Evolutionary conservation across 2,888 invertebrate species (phyloP).

Genomic region (Andricus quercusramuli): DNA sequence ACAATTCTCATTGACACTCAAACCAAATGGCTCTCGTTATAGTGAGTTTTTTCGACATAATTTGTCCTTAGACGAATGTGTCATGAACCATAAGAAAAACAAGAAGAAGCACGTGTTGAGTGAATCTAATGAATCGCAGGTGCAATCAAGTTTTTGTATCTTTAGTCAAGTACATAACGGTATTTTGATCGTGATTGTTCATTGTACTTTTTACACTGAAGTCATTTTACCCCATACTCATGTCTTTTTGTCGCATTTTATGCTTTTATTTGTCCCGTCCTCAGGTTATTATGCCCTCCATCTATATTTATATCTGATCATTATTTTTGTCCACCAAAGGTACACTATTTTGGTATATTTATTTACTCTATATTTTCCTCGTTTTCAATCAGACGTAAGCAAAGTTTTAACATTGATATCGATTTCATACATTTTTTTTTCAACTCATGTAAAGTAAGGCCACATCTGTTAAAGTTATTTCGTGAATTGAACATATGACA

Average conservation of each 20-base stretch:
- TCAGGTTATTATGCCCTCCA: too few species aligned
- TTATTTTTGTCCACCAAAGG: too few species aligned
- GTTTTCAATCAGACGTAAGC: too few species aligned
- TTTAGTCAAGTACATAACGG: neutral
- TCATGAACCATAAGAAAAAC: conserved; percentile 2
- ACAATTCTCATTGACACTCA: neutral
- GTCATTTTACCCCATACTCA: too few species aligned
- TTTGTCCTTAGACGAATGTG: neutral
- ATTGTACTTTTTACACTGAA: neutral
- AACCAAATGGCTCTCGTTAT: neutral
- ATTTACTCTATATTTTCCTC: too few species aligned
- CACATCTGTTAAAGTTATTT: neutral
- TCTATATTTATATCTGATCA: too few species aligned
- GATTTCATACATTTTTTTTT: neutral
- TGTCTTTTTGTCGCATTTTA: too few species aligned
- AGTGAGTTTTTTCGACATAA: neutral
- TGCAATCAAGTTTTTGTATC: neutral
- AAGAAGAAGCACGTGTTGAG: conserved; percentile 3
- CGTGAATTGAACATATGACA: neutral
- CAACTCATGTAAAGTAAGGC: neutral
- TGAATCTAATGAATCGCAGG: neutral
- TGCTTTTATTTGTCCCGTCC: too few species aligned
- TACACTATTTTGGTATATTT: too few species aligned
- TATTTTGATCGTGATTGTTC: neutral
- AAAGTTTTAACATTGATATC: too few species aligned